Percentiles rank a stretch among this genome's conserved stretches.
Evolutionary conservation across 2,113 vertebrate species (phyloP).

Genomic region (Empidonax alnorum): DNA sequence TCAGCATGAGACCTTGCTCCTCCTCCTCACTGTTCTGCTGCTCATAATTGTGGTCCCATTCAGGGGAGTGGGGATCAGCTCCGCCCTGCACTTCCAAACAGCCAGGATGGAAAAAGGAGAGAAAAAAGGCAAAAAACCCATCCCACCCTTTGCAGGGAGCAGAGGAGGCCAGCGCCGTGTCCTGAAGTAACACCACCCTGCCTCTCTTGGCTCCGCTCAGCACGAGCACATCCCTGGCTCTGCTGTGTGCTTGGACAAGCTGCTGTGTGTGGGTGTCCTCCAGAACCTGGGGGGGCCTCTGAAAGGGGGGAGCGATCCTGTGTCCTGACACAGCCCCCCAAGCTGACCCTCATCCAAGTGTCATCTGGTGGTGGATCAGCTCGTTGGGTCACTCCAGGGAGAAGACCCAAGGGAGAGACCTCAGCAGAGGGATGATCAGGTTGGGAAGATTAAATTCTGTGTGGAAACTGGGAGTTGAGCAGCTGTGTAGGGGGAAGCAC

Average conservation of each 20-base stretch:
- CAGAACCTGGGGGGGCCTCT: neutral
- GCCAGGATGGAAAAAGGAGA: neutral
- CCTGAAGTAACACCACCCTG: slow-evolving; percentile 40
- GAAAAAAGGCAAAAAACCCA: neutral
- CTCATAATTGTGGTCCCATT: neutral
- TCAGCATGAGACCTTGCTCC: neutral
- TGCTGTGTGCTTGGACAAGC: neutral
- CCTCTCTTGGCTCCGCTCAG: slow-evolving; percentile 15
- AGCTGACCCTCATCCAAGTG: neutral
- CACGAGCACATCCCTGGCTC: neutral
- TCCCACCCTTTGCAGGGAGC: neutral
- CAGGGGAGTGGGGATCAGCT: neutral
- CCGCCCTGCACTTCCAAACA: neutral
- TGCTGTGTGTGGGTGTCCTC: neutral
- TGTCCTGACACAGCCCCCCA: neutral
- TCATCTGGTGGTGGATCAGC: neutral
- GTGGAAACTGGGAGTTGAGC: neutral
- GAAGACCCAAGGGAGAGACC: neutral
- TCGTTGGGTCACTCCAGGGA: neutral
- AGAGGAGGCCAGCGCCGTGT: neutral
- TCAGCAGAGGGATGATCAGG: accelerated
- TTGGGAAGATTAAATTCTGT: neutral
- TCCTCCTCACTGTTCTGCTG: accelerated
- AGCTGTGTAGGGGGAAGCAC: accelerated
- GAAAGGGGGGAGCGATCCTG: neutral